phyloP scores from a whole-genome alignment of 2,888 invertebrate species.

The Pseudococcus longispinus region DNA sequence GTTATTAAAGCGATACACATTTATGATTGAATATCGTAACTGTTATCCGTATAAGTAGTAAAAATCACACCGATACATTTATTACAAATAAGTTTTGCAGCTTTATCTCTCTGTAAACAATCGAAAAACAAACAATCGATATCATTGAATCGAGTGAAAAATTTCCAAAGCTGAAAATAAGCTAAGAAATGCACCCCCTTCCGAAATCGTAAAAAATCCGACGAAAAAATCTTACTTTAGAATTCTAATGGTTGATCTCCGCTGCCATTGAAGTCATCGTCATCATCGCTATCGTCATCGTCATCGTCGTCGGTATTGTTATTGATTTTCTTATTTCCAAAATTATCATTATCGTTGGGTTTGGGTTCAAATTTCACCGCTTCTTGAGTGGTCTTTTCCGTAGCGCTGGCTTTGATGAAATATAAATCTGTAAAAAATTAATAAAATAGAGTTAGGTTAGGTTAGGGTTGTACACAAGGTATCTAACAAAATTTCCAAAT shows the following conservation, averaged over 20 bases:
- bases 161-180: not conserved
- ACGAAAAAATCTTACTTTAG: conserved; percentile 63
- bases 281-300: conserved; percentile 72
- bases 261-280: conserved; percentile 76
- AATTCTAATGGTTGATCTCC: conserved; percentile 80
- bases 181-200: too few species aligned
- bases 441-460: not conserved
- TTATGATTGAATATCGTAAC: conserved; percentile 35
- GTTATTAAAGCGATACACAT: conserved; percentile 33
- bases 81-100: not conserved
- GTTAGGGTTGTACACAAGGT: too few species aligned
- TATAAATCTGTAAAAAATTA: conserved; percentile 49
- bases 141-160: not conserved
- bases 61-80: conserved; percentile 35
- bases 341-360: conserved; percentile 63
- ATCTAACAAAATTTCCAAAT: too few species aligned
- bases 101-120: not conserved
- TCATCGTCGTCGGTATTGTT: conserved; percentile 74
- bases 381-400: not conserved
- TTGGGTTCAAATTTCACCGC: conserved; percentile 18
- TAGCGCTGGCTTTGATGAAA: conserved; percentile 62
- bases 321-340: conserved; percentile 65
- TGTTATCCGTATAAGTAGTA: conserved; percentile 31
- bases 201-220: too few species aligned
- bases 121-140: not conserved